Evolutionary conservation across 1,140 invertebrate genomes (phyloP), one percentile per base, ranked within the genome.

Genomic region (Andricus grossulariae): DNA sequence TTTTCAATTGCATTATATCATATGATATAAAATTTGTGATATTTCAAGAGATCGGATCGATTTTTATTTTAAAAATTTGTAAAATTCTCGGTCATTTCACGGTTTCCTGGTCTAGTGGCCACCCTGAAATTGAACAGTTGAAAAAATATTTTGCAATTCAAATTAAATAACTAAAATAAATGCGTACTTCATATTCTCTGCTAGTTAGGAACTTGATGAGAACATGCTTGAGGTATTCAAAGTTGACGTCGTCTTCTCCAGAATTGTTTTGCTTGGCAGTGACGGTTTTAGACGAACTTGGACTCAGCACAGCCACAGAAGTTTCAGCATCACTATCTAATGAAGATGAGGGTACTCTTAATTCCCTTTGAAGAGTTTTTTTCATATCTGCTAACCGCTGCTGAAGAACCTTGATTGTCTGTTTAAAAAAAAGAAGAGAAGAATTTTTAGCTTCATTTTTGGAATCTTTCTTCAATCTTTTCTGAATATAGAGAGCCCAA

Each of bases 141-240:
- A 18, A 18, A 54, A 18, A 54, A n/a, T 54, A 19, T 18, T 54
- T n/a, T n/a, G 32, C 15, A 16, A 19, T 50, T 71, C 74, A 78
- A 45, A 8, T 8, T 73, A 39, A 72, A 74, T 71, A 54, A 74
- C 79, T 72, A 55, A 50, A 71, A 55, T 60, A 74, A 75, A 72
- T 73, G 11, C 86, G 88, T 84, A 95, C 95, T 93, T 98, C 95
- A 80, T 94, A 93, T 88, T 95, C 97, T 82, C 96, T 92, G 85
- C 97, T 97, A 0, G 97, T 97, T 82, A 98, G 92, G 90, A 98
- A 98, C 88, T 98, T 97, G 8, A 98, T 94, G 73, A 98, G 94
- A 76, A 98, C 97, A 90, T 98, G 97, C 87, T 98, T 98, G 72
- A 98, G 92, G 91, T 98, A 98, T 87, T 96, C 95, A 84, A 96